phyloP scores from a whole-genome alignment of 1,140 invertebrate genomes.

The Ostrea edulis region DNA sequence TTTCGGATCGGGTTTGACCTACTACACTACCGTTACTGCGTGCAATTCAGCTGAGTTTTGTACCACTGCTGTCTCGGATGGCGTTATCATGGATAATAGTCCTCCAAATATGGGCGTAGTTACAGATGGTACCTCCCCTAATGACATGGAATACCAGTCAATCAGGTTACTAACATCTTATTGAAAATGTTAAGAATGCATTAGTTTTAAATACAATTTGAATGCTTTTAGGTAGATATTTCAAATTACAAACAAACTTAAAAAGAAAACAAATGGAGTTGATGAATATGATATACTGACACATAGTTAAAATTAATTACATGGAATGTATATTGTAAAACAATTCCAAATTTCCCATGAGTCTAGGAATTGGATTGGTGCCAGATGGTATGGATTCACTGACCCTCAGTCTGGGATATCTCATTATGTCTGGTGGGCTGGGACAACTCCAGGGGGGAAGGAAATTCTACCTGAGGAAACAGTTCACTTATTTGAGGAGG shows the following conservation, averaged over 20 bases:
- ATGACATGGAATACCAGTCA: conserved; percentile 61
- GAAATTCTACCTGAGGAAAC: conserved; percentile 51
- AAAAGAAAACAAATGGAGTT: too few species aligned
- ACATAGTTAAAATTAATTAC: too few species aligned
- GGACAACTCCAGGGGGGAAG: conserved; percentile 57
- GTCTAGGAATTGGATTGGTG: conserved; percentile 57
- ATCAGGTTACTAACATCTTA: conserved; percentile 44
- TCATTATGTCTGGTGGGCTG: conserved; percentile 61
- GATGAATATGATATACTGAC: too few species aligned
- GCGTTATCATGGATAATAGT: conserved; percentile 61
- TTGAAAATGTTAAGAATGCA: too few species aligned
- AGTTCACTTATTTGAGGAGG: conserved; percentile 45
- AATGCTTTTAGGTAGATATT: too few species aligned
- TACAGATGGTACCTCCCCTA: conserved; percentile 53
- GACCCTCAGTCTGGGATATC: conserved; percentile 62
- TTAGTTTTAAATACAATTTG: too few species aligned
- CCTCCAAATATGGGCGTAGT: conserved; percentile 58
- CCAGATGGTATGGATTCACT: conserved; percentile 63
- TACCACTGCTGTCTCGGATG: conserved; percentile 59
- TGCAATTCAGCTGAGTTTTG: conserved; percentile 62
- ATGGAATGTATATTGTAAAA: too few species aligned
- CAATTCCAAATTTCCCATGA: not conserved
- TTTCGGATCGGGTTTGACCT: conserved; percentile 52
- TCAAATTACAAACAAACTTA: too few species aligned
- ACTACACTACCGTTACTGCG: conserved; percentile 59